Evolutionary conservation across 1,140 invertebrate genomes (phyloP).

Genomic region (Uloborus diversus): DNA sequence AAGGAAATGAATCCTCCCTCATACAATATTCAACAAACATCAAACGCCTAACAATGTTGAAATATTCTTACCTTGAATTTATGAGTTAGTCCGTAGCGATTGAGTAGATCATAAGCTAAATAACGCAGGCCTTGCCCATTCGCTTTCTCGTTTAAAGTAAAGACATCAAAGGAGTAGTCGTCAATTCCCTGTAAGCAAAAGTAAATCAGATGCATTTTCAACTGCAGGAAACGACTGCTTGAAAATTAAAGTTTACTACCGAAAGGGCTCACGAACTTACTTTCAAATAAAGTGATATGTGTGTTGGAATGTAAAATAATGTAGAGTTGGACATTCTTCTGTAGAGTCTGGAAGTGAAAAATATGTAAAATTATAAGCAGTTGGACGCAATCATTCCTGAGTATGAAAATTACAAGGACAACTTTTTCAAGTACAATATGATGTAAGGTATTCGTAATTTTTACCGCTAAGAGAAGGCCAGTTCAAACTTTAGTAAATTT

Average conservation of each 20-base stretch:
- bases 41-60: too few relatives aligned
- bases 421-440: too few relatives aligned
- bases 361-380: not conserved
- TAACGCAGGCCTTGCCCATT: slow-evolving; percentile 89
- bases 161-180: slow-evolving; percentile 96
- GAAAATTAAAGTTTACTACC: too few relatives aligned
- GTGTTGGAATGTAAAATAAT: slow-evolving; percentile 84
- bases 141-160: slow-evolving; percentile 84
- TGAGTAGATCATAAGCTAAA: slow-evolving; percentile 91
- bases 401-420: not conserved
- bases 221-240: not conserved
- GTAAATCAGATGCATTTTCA: not conserved
- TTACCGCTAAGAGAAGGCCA: too few relatives aligned
- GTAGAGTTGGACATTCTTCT: slow-evolving; percentile 85
- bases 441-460: too few relatives aligned
- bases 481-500: too few relatives aligned
- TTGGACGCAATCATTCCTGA: not conserved
- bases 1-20: too few relatives aligned
- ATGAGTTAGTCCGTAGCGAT: slow-evolving; percentile 94
- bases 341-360: slow-evolving; percentile 74
- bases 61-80: slow-evolving; percentile 84
- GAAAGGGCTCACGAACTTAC: slow-evolving; percentile 71
- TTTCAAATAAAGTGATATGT: slow-evolving; percentile 88
- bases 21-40: too few relatives aligned
- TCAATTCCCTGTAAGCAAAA: slow-evolving; percentile 70